Percentiles rank a stretch among this genome's conserved stretches.
These are phyloP conservation scores for Drosophila pseudoobscura DNA, from an alignment of 1,140 invertebrate genomes.

Conservation along the genomic window DNA sequence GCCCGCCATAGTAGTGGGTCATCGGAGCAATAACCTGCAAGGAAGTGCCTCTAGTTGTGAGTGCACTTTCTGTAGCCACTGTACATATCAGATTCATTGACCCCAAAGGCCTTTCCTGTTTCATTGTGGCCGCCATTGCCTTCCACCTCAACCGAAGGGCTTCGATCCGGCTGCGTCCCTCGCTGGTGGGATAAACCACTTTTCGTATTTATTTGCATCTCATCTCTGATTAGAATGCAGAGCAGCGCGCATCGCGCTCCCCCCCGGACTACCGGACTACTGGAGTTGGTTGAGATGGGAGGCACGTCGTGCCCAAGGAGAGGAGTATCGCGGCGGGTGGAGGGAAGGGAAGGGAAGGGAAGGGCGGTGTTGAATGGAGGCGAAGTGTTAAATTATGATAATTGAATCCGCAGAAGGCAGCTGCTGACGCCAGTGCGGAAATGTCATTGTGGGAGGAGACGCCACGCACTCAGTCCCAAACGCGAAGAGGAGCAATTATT, in stretches of 20 bases:
- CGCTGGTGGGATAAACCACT: conserved; percentile 17
- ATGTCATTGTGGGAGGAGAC: conserved; percentile 16
- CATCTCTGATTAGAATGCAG: conserved; percentile 58
- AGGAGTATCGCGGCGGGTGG: conserved; percentile 8
- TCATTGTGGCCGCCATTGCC: conserved; percentile 9
- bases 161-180: conserved; percentile 39
- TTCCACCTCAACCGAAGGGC: conserved; percentile 33
- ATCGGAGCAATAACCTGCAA: too few species aligned
- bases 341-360: too few species aligned
- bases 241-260: conserved; percentile 10
- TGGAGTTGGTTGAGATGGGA: conserved; percentile 32
- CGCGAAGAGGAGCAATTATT: conserved; percentile 2
- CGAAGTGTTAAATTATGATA: conserved; percentile 59
- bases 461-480: too few species aligned
- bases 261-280: too few species aligned
- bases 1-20: too few species aligned
- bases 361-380: too few species aligned
- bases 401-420: conserved; percentile 48
- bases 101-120: too few species aligned
- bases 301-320: conserved; percentile 25
- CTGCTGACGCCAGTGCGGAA: conserved; percentile 54
- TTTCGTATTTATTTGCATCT: conserved; percentile 37
- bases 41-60: too few species aligned
- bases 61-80: too few species aligned
- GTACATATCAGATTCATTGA: too few species aligned